A percentile compares a stretch with the other conserved stretches of the same genome.
These are phyloP conservation scores for Himalopsyche kuldschensis DNA, from an alignment of 2,888 invertebrate genomes.

Conservation along the genomic window DNA sequence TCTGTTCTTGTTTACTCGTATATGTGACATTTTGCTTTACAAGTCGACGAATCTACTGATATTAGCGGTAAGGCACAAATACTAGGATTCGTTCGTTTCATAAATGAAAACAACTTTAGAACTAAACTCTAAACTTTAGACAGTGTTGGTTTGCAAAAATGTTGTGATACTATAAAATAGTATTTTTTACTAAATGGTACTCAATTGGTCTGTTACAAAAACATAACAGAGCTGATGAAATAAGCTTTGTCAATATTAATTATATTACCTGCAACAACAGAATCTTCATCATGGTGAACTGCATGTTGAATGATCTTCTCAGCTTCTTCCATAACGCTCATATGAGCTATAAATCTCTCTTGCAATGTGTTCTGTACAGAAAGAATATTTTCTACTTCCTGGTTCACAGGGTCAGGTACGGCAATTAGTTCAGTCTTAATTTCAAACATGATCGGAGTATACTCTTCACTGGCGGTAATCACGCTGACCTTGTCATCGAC, in stretches of 20 bases:
- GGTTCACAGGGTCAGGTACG: slow-evolving; percentile 20
- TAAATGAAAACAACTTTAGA: no score
- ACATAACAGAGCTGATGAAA: not conserved
- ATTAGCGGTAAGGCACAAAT: no score
- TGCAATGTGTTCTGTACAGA: slow-evolving; percentile 3
- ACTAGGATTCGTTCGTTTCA: no score
- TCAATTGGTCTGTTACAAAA: not conserved
- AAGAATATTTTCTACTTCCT: slow-evolving; percentile 20
- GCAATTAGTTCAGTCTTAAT: slow-evolving; percentile 30
- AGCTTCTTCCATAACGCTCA: slow-evolving; percentile 22
- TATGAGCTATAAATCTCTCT: slow-evolving; percentile 23
- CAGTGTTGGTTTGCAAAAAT: no score
- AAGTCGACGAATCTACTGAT: no score
- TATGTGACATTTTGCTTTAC: no score
- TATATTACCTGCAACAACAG: slow-evolving; percentile 32
- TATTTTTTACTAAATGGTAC: no score
- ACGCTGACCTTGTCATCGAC: slow-evolving; percentile 9
- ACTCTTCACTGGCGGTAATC: slow-evolving; percentile 34
- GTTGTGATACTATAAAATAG: no score
- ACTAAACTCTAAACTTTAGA: no score
- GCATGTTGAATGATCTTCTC: slow-evolving; percentile 6
- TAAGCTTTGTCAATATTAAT: not conserved
- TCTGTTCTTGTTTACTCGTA: no score
- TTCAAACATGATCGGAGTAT: slow-evolving; percentile 30
- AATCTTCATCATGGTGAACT: slow-evolving; percentile 11